phyloP scores from a whole-genome alignment of 2,888 invertebrate genomes.

The Cheilosia vernalis region DNA sequence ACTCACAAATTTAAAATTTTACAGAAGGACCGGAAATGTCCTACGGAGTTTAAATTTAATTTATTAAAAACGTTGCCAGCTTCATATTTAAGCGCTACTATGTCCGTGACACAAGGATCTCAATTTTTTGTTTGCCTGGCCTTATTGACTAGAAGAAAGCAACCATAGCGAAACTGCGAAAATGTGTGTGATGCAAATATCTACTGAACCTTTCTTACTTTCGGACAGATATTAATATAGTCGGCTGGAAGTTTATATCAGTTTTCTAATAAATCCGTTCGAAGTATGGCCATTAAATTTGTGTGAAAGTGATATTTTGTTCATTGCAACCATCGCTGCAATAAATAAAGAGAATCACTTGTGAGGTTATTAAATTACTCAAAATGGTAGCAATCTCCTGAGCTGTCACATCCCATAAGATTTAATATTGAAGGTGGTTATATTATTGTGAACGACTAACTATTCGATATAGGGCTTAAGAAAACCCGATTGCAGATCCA shows the following conservation, averaged over 20 bases:
- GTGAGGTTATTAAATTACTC: neutral
- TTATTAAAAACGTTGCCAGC: conserved; percentile 20
- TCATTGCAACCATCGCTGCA: neutral
- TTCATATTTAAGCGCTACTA: conserved; percentile 10
- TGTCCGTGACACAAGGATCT: neutral
- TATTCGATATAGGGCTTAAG: conserved; percentile 4
- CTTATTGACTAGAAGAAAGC: conserved; percentile 25
- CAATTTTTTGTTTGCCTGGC: too few species aligned
- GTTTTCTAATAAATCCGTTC: conserved; percentile 1
- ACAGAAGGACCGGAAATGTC: too few species aligned
- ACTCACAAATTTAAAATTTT: too few species aligned
- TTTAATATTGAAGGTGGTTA: neutral
- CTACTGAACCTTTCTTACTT: conserved; percentile 26
- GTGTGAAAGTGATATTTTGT: neutral
- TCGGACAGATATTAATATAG: conserved; percentile 1
- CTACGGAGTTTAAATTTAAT: neutral
- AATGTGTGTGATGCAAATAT: conserved; percentile 29
- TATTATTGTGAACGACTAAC: neutral
- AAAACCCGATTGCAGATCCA: conserved; percentile 3
- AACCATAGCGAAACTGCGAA: conserved; percentile 24
- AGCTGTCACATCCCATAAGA: too few species aligned
- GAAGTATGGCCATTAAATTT: neutral
- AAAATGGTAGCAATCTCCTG: too few species aligned
- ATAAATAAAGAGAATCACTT: neutral
- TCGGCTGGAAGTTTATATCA: neutral